Percentiles rank a stretch among this genome's conserved stretches.
Conservation (phyloP, 2,113 vertebrate species). For the Lagopus leucura region DNA sequence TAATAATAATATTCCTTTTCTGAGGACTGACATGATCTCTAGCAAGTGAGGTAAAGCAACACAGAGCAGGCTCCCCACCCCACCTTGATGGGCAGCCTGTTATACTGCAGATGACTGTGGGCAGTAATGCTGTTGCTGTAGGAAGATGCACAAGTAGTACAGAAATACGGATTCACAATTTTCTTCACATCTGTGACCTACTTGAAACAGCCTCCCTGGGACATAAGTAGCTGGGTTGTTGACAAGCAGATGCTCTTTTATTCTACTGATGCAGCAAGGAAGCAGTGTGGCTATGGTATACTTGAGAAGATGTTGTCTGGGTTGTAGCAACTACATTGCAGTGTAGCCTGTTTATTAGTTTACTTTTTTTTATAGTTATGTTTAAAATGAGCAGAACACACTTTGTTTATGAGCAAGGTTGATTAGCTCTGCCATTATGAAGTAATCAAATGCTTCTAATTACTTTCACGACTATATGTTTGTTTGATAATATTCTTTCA, state of each 20-base stretch:
- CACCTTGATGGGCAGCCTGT: neutral
- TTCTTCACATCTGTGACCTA: neutral
- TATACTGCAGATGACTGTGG: accelerated
- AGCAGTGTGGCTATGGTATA: neutral
- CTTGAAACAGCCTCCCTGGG: neutral
- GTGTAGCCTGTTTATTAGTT: neutral
- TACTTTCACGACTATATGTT: constrained; percentile 52
- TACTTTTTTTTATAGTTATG: neutral
- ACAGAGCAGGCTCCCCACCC: neutral
- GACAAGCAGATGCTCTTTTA: neutral
- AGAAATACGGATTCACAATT: neutral
- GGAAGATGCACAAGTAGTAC: neutral
- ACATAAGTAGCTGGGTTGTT: neutral
- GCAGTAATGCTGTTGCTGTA: neutral
- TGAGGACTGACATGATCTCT: neutral
- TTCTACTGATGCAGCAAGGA: neutral
- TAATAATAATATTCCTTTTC: neutral
- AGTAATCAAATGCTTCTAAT: constrained; percentile 66
- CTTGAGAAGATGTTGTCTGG: neutral
- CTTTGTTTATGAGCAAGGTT: constrained; percentile 60
- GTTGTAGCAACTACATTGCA: neutral
- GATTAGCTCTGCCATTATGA: constrained; percentile 48
- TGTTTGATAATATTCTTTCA: constrained; percentile 65
- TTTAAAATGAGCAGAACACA: constrained; percentile 44
- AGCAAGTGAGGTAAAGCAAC: neutral